A percentile compares a stretch with the other conserved stretches of the same genome.
These are phyloP conservation scores for Nyctalus aviator DNA, from an alignment of 2,797 vertebrate genomes.

Conservation along the genomic window DNA sequence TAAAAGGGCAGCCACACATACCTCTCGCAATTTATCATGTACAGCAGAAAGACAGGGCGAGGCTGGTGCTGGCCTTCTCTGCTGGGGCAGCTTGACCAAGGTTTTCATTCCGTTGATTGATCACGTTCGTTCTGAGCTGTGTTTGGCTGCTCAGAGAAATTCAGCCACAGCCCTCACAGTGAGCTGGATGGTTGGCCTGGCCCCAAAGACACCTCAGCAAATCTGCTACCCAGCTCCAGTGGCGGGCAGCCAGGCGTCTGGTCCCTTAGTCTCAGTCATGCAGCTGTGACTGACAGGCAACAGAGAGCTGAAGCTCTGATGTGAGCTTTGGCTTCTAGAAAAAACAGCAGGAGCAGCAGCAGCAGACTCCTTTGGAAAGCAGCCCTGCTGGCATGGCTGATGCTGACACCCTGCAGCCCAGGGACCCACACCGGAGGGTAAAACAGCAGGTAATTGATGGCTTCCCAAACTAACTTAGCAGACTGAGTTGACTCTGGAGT, in stretches of 20 bases:
- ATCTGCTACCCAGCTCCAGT: slow-evolving; percentile 73
- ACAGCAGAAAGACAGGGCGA: not conserved
- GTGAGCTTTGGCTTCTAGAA: slow-evolving; percentile 68
- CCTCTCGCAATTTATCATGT: not conserved
- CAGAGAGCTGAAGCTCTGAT: slow-evolving; percentile 56
- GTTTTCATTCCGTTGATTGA: slow-evolving; percentile 64
- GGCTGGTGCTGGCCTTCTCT: not conserved
- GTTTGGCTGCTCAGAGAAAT: slow-evolving; percentile 64
- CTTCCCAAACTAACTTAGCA: slow-evolving; percentile 68
- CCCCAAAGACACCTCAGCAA: slow-evolving; percentile 76
- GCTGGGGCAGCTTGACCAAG: slow-evolving; percentile 41
- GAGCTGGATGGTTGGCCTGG: slow-evolving; percentile 68
- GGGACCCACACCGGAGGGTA: slow-evolving; percentile 49
- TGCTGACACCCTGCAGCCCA: not conserved
- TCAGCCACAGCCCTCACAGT: slow-evolving; percentile 42
- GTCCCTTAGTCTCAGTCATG: slow-evolving; percentile 28
- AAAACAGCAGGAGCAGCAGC: slow-evolving; percentile 36
- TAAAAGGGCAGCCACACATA: not conserved
- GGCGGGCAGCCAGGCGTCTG: slow-evolving; percentile 73
- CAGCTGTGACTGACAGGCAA: slow-evolving; percentile 73
- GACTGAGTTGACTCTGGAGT: slow-evolving; percentile 59
- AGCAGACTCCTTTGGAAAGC: slow-evolving; percentile 53
- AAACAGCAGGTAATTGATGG: slow-evolving; percentile 74
- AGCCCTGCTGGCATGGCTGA: slow-evolving; percentile 44
- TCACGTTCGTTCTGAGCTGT: slow-evolving; percentile 46